These are phyloP conservation scores for Garra rufa DNA, from an alignment of 2,113 vertebrate genomes.

Conservation along the genomic window DNA sequence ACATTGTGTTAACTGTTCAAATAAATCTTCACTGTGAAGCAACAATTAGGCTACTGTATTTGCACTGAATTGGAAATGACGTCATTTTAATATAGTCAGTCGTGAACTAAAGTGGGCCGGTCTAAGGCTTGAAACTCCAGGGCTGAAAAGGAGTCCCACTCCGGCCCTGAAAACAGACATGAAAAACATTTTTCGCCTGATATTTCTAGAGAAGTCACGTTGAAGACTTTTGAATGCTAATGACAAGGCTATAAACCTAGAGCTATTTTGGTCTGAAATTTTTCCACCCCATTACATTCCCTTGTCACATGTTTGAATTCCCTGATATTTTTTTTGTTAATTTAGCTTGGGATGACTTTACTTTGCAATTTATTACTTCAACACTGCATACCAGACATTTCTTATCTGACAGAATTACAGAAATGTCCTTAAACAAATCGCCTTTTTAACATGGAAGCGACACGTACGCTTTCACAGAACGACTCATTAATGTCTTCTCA, in stretches of 20 bases:
- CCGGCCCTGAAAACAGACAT: not conserved
- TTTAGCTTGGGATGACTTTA: not conserved
- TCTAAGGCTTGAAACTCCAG: too few relatives aligned
- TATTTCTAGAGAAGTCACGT: not conserved
- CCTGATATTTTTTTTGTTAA: not conserved
- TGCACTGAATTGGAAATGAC: too few relatives aligned
- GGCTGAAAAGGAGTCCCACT: too few relatives aligned
- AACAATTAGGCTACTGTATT: too few relatives aligned
- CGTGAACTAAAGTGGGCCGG: too few relatives aligned
- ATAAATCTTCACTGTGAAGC: too few relatives aligned
- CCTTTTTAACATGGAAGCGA: not conserved
- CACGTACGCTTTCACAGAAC: not conserved
- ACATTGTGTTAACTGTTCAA: too few relatives aligned
- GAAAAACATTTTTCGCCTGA: not conserved
- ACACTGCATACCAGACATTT: not conserved
- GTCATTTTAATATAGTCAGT: too few relatives aligned
- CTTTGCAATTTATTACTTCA: not conserved
- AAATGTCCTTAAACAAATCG: not conserved
- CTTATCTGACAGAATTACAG: not conserved
- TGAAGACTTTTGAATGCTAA: not conserved
- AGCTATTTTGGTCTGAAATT: not conserved
- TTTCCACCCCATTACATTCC: not conserved
- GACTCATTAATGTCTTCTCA: not conserved
- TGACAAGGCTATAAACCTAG: not conserved
- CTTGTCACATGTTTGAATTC: not conserved